Evolutionary conservation across 2,888 invertebrate species (phyloP), one percentile per base, ranked within the genome.

Genomic region (Archips xylosteana): DNA sequence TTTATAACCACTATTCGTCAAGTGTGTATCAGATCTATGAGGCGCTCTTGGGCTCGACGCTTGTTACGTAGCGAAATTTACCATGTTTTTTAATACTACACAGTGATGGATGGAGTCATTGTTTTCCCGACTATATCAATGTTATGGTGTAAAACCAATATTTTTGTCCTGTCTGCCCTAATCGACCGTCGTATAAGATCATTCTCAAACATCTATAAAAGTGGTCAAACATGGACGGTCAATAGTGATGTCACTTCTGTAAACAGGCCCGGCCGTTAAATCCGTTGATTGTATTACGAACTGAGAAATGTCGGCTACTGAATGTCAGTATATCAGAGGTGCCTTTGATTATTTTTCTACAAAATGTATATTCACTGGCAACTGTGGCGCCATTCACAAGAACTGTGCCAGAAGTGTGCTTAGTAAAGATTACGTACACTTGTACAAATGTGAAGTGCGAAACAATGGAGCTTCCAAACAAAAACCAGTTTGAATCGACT

Each of bases 151-250:
- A 63, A 70, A 70, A 36, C 45, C 36, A 70, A 74, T 69, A 69
- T 74, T 74, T 23, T 64, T 59, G 36, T 74, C 64, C 64, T 70
- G 69, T 61, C 69, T 39, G 64, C 59, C 64, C 69, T 62, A 34
- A 12, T 64, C 42, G 69, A 69, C 69, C 74, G 39, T 42, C 59
- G 59, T 51, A 32, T 60, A 64, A 65, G 39, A 51, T 49, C 65
- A 9, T 74, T 51, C 64, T 59, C 45, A 65, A 65, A 72, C 75
- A 77, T 75, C 71, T 79, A 80, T 78, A 80, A 78, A 77, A 65
- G 76, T 75, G 75, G 76, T 76, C 78, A 80, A 82, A 83, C 79
- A 82, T 78, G 77, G 75, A 54, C 39, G 71, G 76, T 78, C 76
- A 77, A 78, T 75, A 79, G 77, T 81, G 82, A 79, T 81, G 68